Percentiles rank a stretch among this genome's conserved stretches.
Conservation (phyloP, 2,113 vertebrate species). For the Scopus umbretta region DNA sequence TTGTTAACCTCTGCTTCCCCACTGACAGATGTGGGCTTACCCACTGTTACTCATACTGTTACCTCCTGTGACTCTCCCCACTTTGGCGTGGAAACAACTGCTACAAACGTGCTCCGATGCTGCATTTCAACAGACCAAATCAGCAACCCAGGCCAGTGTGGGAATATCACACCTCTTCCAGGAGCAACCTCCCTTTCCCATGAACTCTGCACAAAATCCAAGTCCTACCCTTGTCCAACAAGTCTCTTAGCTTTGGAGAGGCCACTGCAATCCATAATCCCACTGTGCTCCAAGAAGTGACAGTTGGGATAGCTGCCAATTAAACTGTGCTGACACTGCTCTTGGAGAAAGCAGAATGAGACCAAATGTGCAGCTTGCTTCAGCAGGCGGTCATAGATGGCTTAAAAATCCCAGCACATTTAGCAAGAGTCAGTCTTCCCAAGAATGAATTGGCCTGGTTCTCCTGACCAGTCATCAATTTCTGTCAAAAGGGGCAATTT, state of each 20-base stretch:
- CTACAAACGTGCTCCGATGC: rapidly evolving
- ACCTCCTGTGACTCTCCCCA: neutral
- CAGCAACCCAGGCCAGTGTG: rapidly evolving
- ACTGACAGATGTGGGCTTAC: neutral
- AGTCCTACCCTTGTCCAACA: no score
- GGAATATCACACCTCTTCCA: neutral
- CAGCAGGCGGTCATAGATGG: rapidly evolving
- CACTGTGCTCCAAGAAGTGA: rapidly evolving
- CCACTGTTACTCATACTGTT: neutral
- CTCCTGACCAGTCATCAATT: neutral
- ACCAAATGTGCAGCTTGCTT: neutral
- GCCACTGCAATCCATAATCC: neutral
- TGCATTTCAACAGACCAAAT: neutral
- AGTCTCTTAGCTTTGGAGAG: neutral
- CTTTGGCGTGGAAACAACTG: neutral
- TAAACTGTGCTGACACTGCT: neutral
- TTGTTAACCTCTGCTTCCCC: neutral
- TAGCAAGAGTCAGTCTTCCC: neutral
- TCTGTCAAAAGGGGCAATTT: neutral
- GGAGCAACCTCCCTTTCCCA: neutral
- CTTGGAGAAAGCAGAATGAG: neutral
- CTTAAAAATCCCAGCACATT: neutral
- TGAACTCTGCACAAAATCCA: neutral
- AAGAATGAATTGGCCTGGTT: neutral
- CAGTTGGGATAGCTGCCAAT: neutral